A percentile compares a stretch with the other conserved stretches of the same genome.
Evolutionary conservation across 2,113 vertebrate genomes (phyloP).

Genomic region (Callorhinus ursinus): DNA sequence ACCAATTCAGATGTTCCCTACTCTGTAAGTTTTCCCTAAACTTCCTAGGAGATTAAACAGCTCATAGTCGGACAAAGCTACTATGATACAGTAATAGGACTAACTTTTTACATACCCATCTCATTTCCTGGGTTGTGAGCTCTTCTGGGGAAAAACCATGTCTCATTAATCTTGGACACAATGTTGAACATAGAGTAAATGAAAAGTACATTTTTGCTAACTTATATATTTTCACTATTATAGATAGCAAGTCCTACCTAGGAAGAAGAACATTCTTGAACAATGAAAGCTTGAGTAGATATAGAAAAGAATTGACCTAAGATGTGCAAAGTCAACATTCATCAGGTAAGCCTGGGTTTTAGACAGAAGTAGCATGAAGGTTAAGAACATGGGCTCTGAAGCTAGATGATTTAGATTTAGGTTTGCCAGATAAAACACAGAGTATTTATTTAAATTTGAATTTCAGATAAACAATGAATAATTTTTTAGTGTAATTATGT

Average conservation of each 20-base stretch:
- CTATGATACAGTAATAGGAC: neutral
- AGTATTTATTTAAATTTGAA: neutral
- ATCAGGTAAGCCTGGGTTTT: neutral
- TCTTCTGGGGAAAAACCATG: neutral
- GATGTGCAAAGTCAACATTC: neutral
- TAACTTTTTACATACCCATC: neutral
- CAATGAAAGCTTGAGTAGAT: neutral
- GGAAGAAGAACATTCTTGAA: neutral
- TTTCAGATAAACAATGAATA: neutral
- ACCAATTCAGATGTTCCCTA: neutral
- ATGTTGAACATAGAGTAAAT: neutral
- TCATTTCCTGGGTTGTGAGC: neutral
- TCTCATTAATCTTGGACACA: neutral
- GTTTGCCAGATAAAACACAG: neutral
- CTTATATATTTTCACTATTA: neutral
- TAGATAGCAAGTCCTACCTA: neutral
- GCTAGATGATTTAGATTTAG: neutral
- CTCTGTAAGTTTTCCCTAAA: neutral
- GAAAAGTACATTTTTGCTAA: neutral
- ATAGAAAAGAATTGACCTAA: neutral
- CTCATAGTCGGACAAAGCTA: neutral
- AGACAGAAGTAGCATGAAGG: neutral
- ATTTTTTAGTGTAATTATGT: neutral
- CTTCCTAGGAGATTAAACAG: neutral
- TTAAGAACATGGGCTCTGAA: neutral